phyloP scores from a whole-genome alignment of 2,888 invertebrate species.

The Belgica antarctica region DNA sequence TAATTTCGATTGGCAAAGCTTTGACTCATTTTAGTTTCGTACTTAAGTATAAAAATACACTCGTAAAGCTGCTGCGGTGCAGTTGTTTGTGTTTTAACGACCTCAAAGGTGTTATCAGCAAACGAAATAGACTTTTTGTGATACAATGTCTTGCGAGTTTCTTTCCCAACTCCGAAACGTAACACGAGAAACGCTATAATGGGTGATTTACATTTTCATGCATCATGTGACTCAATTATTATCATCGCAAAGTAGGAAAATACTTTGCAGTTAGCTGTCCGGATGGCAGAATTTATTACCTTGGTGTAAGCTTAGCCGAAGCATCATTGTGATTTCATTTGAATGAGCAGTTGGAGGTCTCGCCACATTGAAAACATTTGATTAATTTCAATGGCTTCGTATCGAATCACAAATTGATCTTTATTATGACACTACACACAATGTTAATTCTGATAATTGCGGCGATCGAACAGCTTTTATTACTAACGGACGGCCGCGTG shows the following conservation, averaged over 20 bases:
- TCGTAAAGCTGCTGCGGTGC: neutral
- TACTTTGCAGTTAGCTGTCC: neutral
- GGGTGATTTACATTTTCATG: neutral
- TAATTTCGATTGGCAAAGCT: neutral
- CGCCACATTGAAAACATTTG: neutral
- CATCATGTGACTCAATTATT: neutral
- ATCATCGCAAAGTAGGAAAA: neutral
- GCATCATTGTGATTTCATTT: too few species aligned
- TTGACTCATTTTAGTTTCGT: conserved; percentile 6
- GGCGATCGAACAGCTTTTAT: neutral
- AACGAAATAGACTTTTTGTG: conserved; percentile 11
- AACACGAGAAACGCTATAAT: neutral
- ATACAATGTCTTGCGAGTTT: neutral
- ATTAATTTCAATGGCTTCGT: neutral
- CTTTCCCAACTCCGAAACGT: neutral
- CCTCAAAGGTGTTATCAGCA: conserved; percentile 20
- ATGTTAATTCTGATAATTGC: neutral
- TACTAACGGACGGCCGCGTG: neutral
- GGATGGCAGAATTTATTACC: neutral
- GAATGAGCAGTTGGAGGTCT: neutral
- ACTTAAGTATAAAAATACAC: neutral
- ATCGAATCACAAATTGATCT: neutral
- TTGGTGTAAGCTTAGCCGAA: too few species aligned
- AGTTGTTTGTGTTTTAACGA: conserved; percentile 10
- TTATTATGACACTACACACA: neutral